Conservation (phyloP, 2,113 vertebrate genomes). For the Pristiophorus japonicus region DNA sequence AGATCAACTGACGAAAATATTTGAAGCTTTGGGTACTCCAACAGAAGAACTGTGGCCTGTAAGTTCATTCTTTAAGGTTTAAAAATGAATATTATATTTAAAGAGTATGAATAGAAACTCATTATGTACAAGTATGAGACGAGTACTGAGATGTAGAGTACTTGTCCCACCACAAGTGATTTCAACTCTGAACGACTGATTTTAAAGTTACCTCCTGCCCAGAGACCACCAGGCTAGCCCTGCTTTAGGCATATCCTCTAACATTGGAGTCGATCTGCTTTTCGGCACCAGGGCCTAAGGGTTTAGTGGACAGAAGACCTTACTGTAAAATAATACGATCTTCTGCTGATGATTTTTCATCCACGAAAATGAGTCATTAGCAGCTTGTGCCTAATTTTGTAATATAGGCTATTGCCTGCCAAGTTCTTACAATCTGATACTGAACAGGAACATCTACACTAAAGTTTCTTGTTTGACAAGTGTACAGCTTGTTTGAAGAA, state of each 20-base stretch:
- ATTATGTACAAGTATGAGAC: too few relatives aligned
- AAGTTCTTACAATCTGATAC: background rate
- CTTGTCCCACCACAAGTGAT: background rate
- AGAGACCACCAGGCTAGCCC: background rate
- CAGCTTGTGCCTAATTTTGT: background rate
- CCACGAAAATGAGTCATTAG: background rate
- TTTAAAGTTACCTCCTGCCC: background rate
- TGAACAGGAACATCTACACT: background rate
- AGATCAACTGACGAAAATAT: slow-evolving; percentile 91
- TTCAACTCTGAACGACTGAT: background rate
- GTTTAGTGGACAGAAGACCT: background rate
- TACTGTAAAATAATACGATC: background rate
- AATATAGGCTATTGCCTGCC: background rate
- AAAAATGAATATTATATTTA: background rate
- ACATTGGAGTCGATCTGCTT: background rate
- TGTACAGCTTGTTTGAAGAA: background rate
- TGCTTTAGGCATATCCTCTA: background rate
- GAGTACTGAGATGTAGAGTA: background rate
- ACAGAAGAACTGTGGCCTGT: slow-evolving; percentile 94
- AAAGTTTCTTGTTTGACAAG: background rate
- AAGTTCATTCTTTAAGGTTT: slow-evolving; percentile 45
- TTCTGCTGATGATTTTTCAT: background rate
- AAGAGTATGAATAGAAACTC: background rate
- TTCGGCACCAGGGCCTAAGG: background rate
- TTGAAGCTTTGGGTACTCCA: slow-evolving; percentile 90